Base-by-base conservation (phyloP, 2,888 invertebrate genomes). In the Acleris laterana region DNA sequence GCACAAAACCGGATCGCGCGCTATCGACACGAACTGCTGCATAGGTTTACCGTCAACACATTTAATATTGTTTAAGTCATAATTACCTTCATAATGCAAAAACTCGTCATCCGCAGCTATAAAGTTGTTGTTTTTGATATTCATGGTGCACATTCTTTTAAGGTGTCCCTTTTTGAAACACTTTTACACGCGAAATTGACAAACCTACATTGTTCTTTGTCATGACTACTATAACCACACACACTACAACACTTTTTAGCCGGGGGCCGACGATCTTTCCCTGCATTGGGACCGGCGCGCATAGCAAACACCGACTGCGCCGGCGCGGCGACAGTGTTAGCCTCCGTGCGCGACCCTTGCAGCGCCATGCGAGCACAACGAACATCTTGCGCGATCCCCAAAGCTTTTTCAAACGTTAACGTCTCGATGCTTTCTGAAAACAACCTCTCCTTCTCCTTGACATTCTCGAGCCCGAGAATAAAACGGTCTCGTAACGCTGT, bases 401-500 rank as follows among this genome's bases (percentile, higher is more conserved):
- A 20, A 13, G 72, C 70, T 22, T 62, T 68, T 28, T 53, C 58
- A 17, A 72, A 67, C 1, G 69, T 69, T 32, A 73, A 60, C 9
- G 17, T 60, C 1, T 57, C 58, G 1, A 67, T 48, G 38, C 56
- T 56, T 52, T 72, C 70, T 0, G 63, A 16, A 25, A 73, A 72
- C 9, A 73, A 48, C 55, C 65, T 71, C 19, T 70, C 71, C n/a
- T 69, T 68, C 51, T 68, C 71, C n/a, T 68, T 68, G 0, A 28
- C 48, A n/a, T 67, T 62, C 25, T 71, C 67, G 16, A 72, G 56
- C 13, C 72, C 73, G 2, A 73, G 50, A n/a, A 73, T 66, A 51
- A 73, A 73, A 13, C 68, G 62, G 58, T 71, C 71, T 16, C 73
- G 42, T 5, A 72, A 44, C 22, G 61, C 68, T 0, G 59, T 62